A percentile compares a stretch with the other conserved stretches of the same genome.
Evolutionary conservation across 2,797 vertebrate genomes (phyloP).

Genomic region (Yasuhikotakia modesta): DNA sequence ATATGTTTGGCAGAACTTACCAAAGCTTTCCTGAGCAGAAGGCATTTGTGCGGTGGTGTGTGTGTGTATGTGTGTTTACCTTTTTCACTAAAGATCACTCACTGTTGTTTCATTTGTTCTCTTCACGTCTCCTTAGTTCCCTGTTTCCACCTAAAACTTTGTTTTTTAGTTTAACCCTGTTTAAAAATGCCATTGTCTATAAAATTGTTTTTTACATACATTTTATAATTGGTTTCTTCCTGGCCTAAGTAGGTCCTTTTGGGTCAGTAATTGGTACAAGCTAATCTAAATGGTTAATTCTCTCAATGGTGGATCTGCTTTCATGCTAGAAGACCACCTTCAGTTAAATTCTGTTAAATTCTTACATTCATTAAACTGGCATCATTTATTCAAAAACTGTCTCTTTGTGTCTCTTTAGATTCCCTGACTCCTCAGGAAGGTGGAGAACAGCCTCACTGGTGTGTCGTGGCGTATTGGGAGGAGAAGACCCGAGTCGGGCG

Average conservation of each 20-base stretch:
- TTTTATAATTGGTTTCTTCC: not conserved
- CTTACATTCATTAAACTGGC: not conserved
- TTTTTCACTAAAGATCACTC: not conserved
- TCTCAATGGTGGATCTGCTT: not conserved
- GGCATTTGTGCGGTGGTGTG: not conserved
- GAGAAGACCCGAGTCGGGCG: constrained; percentile 95
- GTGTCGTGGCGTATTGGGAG: constrained; percentile 99
- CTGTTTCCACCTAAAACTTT: not conserved
- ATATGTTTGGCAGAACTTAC: constrained; percentile 43
- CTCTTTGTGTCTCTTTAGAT: constrained; percentile 73
- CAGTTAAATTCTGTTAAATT: not conserved
- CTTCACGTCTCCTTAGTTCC: not conserved
- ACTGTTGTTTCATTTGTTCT: not conserved
- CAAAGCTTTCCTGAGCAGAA: constrained; percentile 20
- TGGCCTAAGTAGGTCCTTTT: not conserved
- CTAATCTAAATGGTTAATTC: no score
- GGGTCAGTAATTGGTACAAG: no score
- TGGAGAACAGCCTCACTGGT: constrained; percentile 93
- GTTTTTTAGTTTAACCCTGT: not conserved
- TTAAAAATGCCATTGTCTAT: not conserved
- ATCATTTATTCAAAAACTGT: constrained; percentile 9
- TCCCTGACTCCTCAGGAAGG: constrained; percentile 92
- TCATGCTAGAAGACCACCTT: not conserved
- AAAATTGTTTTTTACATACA: not conserved
- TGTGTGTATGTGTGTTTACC: constrained; percentile 5